Percentiles rank a stretch among this genome's conserved stretches.
These are phyloP conservation scores for Ceratina japonica DNA, from an alignment of 1,140 invertebrate species.

Conservation along the genomic window DNA sequence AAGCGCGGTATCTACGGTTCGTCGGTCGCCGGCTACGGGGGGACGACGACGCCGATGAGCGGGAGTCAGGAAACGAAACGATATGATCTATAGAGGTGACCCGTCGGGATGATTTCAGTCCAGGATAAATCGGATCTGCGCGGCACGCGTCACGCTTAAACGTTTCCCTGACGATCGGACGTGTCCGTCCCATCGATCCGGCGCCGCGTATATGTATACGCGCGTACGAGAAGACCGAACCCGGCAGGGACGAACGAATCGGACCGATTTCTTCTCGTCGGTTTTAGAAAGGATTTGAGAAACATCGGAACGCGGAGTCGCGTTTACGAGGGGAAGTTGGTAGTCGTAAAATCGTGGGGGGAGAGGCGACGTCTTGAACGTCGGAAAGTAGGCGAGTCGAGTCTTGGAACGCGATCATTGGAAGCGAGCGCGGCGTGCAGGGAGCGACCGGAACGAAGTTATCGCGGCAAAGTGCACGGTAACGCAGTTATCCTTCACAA, in stretches of 20 bases:
- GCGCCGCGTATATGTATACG: too few species aligned
- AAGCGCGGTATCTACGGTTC: slow-evolving; percentile 58
- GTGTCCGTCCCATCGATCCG: neutral
- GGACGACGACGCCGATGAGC: slow-evolving; percentile 52
- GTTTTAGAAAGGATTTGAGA: too few species aligned
- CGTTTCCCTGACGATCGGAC: neutral
- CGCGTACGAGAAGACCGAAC: too few species aligned
- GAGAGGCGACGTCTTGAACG: slow-evolving; percentile 35
- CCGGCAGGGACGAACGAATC: too few species aligned
- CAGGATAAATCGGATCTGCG: slow-evolving; percentile 68
- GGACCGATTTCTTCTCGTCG: too few species aligned
- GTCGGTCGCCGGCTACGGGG: slow-evolving; percentile 49
- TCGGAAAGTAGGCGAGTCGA: slow-evolving; percentile 21
- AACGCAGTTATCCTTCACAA: slow-evolving; percentile 77
- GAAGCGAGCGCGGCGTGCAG: slow-evolving; percentile 39
- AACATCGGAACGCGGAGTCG: neutral
- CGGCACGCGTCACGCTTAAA: slow-evolving; percentile 41
- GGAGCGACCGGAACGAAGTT: slow-evolving; percentile 70
- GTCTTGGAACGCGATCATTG: slow-evolving; percentile 54
- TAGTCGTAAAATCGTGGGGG: neutral
- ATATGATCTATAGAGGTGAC: slow-evolving; percentile 75
- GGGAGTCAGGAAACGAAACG: slow-evolving; percentile 68
- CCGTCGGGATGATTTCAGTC: slow-evolving; percentile 71
- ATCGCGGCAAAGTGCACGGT: slow-evolving; percentile 78
- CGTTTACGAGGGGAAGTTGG: slow-evolving; percentile 26